These are phyloP conservation scores for Acestrorhynchus altus DNA, from an alignment of 2,797 vertebrate species.

Conservation along the genomic window DNA sequence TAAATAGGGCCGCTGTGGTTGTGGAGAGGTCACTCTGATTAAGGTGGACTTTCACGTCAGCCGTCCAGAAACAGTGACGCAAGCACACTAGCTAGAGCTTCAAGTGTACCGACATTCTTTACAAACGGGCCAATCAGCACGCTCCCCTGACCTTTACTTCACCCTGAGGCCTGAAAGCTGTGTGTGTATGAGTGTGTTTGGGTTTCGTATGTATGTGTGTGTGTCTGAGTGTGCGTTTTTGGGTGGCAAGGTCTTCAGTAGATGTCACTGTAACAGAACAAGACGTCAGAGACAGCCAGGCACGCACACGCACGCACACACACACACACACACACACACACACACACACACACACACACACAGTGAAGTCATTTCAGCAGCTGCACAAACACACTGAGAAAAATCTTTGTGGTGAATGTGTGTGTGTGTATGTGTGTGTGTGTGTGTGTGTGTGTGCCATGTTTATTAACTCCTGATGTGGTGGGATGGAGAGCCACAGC, in stretches of 20 bases:
- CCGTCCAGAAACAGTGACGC: constrained; percentile 8
- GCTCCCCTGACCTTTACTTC: constrained; percentile 4
- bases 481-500: constrained; percentile 55
- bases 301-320: not conserved
- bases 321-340: constrained; percentile 26
- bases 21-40: constrained; percentile 16
- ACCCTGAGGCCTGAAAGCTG: not conserved
- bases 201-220: no score
- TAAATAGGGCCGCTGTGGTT: not conserved
- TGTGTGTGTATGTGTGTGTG: constrained; percentile 41
- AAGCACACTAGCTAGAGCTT: not conserved
- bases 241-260: no score
- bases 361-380: constrained; percentile 67
- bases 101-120: not conserved
- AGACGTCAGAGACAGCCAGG: no score
- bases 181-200: no score
- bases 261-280: no score
- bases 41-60: constrained; percentile 24
- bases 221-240: no score
- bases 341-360: constrained; percentile 39
- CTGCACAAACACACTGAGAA: constrained; percentile 62
- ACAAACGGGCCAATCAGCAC: constrained; percentile 1
- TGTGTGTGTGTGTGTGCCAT: constrained; percentile 46
- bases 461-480: constrained; percentile 67
- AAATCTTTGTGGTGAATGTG: constrained; percentile 51